A percentile compares a stretch with the other conserved stretches of the same genome.
These are phyloP conservation scores for Lasaia peninsularis DNA, from an alignment of 1,140 invertebrate species.

Conservation along the genomic window DNA sequence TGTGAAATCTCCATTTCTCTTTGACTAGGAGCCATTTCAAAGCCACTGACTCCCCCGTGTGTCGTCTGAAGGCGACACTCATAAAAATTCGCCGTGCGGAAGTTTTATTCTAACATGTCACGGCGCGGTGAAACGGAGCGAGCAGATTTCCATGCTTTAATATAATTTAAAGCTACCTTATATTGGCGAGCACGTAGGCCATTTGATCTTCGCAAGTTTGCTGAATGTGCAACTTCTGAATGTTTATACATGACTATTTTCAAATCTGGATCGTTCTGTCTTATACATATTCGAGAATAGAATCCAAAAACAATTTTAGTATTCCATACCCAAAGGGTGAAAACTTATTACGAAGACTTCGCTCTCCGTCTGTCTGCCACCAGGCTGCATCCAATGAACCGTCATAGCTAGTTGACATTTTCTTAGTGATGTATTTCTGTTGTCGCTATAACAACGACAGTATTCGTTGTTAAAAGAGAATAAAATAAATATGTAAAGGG, in stretches of 20 bases:
- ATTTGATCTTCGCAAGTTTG: constrained; percentile 19
- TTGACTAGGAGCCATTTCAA: constrained; percentile 64
- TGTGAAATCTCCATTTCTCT: constrained; percentile 69
- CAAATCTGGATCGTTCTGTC: too few relatives aligned
- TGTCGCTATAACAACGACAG: too few relatives aligned
- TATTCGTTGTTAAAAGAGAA: too few relatives aligned
- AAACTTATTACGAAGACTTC: too few relatives aligned
- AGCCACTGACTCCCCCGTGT: constrained; percentile 58
- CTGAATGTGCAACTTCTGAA: background rate
- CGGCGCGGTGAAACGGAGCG: constrained; percentile 29
- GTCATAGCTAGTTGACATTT: too few relatives aligned
- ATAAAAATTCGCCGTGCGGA: constrained; percentile 66
- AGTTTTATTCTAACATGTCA: constrained; percentile 49
- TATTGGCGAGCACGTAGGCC: constrained; percentile 25
- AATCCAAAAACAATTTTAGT: too few relatives aligned
- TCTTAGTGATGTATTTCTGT: too few relatives aligned
- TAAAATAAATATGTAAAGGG: too few relatives aligned
- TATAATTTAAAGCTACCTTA: constrained; percentile 36
- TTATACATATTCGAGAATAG: too few relatives aligned
- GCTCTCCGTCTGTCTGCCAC: too few relatives aligned
- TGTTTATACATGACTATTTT: background rate
- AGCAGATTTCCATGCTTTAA: constrained; percentile 30
- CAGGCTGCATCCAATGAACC: too few relatives aligned
- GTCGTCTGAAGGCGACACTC: constrained; percentile 61
- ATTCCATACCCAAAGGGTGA: too few relatives aligned